Base-by-base conservation (phyloP, 2,888 invertebrate genomes). In the Pammene aurita region DNA sequence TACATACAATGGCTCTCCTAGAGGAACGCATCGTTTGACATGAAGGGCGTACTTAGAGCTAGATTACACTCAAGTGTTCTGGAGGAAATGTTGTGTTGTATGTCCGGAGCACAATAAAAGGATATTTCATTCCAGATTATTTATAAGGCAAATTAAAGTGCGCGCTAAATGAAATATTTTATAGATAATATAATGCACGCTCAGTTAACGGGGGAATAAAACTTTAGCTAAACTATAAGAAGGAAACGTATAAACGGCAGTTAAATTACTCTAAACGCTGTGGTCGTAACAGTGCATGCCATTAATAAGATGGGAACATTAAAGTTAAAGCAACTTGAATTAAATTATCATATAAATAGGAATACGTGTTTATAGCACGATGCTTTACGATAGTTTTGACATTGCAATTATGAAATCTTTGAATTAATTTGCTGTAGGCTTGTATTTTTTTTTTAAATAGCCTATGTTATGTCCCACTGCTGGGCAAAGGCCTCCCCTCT, bases 21-120 rank as follows among this genome's bases (percentile, higher is more conserved):
- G 42, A 65, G 16, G 18, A 52, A 46, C 65, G 65, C 60, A 48
- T 69, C 60, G 65, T 46, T 65, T 64, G 60, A 58, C 64, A 54
- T 60, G 54, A 60, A 69, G 69, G 58, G 42, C 64, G 44, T 26
- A 64, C 58, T 64, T 58, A 46, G 18, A 46, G 60, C 58, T 69
- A 60, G 58, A 69, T 69, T 65, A 60, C 58, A 16, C 54, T 44
- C 41, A 54, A 65, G 54, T 60, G 60, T 41, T 60, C 64, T 55
- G 41, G 13, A 64, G 52, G 58, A 60, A 65, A 64, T 34, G 54
- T 50, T 44, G 57, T 34, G 34, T 52, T 38, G 26, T 41, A 13
- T 50, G 42, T 26, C 61, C 41, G 38, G 46, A 48, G 50, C 57
- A 18, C 57, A 52, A 61, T 67, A 38, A 50, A 48, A 35, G 42